Base-by-base conservation (phyloP, 2,797 vertebrate genomes). In the Pelodytes ibericus region DNA sequence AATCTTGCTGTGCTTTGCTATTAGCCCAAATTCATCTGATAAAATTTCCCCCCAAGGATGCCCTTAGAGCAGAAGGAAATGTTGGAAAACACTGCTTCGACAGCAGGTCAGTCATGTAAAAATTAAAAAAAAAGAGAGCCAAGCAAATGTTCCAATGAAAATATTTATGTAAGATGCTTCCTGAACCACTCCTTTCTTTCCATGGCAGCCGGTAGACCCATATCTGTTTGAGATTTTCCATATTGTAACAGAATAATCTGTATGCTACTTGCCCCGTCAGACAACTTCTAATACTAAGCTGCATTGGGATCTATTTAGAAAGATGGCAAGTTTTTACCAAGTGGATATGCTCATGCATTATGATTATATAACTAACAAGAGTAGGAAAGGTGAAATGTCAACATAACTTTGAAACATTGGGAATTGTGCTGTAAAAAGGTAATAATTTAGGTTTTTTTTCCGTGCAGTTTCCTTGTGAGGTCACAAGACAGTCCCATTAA, bases 101-200 rank as follows among this genome's bases (percentile, higher is more conserved):
- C 39, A 68, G 58, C 63, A 66, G 51, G 36, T 20, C 47, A 69
- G 64, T 69, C 56, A 68, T 27, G 56, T 67, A 60, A 68, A n/a
- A n/a, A n/a, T n/a, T n/a, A n/a, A n/a, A n/a, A n/a, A n/a, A 44
- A 27, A 60, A 33, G 49, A 59, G 57, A 70, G 67, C 20, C 49
- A 56, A 77, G 26, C 36, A 44, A 62, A 2, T 49, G 58, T 63
- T 71, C 74, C 74, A 77, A 77, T 71, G 60, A 71, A 70, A 77
- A 77, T 77, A 77, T 77, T 77, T 77, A 71, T 71, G n/a, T 41
- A 71, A 77, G 74, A 85, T 68, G 77, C 65, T 47, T 60, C 61
- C 61, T 74, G 80, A 69, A 81, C 82, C 22, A 44, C 80, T 81
- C 59, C 49, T 74, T 62, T 80, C 30, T 80, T 83, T 74, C 73